Base-by-base conservation (phyloP, 2,113 vertebrate genomes). In the Spilogale gracilis region DNA sequence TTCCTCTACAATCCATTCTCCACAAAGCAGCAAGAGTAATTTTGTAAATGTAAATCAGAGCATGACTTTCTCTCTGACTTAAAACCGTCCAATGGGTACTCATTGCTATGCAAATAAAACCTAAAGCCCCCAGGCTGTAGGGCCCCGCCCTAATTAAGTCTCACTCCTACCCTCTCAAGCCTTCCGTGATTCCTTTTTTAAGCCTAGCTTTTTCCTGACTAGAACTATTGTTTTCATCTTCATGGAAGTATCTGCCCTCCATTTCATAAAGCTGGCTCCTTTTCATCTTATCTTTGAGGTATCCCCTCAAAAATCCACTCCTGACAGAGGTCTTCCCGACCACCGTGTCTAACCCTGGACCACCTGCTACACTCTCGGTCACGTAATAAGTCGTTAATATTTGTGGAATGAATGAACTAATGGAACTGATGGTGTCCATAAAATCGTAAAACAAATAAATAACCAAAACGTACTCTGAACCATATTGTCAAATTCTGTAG, bases 101-200 rank as follows among this genome's bases (percentile, higher is more conserved):
- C 45, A 80, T 12, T 30, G n/a, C 83, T 63, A 11, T n/a, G 88
- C 13, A 73, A 11, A 50, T 65, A 32, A 80, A 94, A 52, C 21
- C 56, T 30, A 50, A n/a, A 74, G 18, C 54, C 56, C 45, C 11
- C 38, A 45, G 13, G 1, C 0, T 3, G 1, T 18, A 6, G 9
- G 32, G 30, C 6, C 30, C 56, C 30, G 43, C 6, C n/a, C 30
- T 32, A 38, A 21, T 30, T 23, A 4, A 12, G 17, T 56, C 65
- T 50, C 12, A 27, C 13, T 48, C 43, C 8, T 8, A 9, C 43
- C n/a, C 38, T 73, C 54, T 38, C 45, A 83, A 23, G 23, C 13
- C 14, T 3, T 50, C 18, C 9, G 65, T 23, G 18, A 23, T 76
- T 65, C 38, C 11, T 67, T 87, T 74, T 32, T 80, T 65, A 65